Evolutionary conservation across 1,140 invertebrate species (phyloP).

Genomic region (Drosophila ficusphila): DNA sequence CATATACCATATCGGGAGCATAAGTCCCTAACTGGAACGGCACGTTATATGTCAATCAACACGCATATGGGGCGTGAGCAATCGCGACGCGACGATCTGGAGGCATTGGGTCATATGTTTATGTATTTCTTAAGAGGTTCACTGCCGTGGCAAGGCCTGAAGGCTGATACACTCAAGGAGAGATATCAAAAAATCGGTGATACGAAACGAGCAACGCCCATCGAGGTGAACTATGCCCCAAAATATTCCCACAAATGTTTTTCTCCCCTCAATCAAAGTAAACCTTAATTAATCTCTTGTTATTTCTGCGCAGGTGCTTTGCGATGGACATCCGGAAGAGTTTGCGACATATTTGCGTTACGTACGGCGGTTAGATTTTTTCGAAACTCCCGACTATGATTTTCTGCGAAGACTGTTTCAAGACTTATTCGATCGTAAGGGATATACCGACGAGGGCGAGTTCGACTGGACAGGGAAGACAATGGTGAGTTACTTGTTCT

Average conservation of each 20-base stretch:
- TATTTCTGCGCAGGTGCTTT: conserved; percentile 88
- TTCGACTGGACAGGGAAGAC: conserved; percentile 99
- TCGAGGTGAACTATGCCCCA: conserved; percentile 87
- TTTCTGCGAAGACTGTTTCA: conserved; percentile 98
- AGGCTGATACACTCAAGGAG: conserved; percentile 99
- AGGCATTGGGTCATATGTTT: conserved; percentile 99
- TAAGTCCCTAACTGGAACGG: conserved; percentile 98
- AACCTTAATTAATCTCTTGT: background rate
- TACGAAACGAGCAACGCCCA: conserved; percentile 98
- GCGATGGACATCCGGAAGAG: conserved; percentile 98
- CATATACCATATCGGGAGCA: conserved; percentile 99
- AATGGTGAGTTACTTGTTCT: conserved; percentile 87
- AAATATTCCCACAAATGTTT: background rate
- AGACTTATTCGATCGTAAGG: conserved; percentile 96
- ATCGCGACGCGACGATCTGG: conserved; percentile 99
- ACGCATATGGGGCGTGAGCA: conserved; percentile 99
- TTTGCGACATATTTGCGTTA: conserved; percentile 99
- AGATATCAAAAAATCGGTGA: conserved; percentile 99
- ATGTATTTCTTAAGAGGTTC: conserved; percentile 99
- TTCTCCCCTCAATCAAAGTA: background rate
- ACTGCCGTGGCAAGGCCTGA: conserved; percentile 99
- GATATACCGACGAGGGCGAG: conserved; percentile 96
- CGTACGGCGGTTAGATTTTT: conserved; percentile 98
- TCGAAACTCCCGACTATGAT: conserved; percentile 99
- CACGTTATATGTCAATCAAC: conserved; percentile 99